A percentile compares a stretch with the other conserved stretches of the same genome.
Conservation (phyloP, 2,113 vertebrate species). For the Urocynchramus pylzowi region DNA sequence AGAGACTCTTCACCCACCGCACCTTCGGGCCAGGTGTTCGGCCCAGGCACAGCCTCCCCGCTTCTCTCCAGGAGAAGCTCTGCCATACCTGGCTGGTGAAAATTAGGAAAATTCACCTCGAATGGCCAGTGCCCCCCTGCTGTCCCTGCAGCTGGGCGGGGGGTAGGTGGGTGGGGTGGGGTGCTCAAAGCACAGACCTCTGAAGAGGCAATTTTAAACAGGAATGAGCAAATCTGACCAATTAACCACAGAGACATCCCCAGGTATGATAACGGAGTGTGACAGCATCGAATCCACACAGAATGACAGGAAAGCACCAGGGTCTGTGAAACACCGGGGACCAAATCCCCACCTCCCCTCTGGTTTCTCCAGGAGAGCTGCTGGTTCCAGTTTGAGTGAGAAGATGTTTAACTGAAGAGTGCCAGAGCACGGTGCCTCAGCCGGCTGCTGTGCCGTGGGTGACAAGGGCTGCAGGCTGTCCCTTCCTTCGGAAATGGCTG, state of each 20-base stretch:
- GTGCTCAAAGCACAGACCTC: background rate
- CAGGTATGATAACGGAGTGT: fast-evolving
- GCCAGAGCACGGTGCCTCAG: background rate
- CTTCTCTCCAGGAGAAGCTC: background rate
- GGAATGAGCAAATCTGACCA: background rate
- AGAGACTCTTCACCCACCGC: background rate
- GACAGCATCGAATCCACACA: background rate
- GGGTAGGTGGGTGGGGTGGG: no score
- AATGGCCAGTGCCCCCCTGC: background rate
- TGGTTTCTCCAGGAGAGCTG: background rate
- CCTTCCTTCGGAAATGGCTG: background rate
- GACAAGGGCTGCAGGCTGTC: background rate
- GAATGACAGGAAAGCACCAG: background rate
- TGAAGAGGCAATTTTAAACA: background rate
- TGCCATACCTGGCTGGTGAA: fast-evolving
- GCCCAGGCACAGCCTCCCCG: background rate
- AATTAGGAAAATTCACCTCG: background rate
- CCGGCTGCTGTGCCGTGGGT: background rate
- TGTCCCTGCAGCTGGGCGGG: background rate
- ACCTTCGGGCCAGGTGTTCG: fast-evolving
- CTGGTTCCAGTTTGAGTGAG: background rate
- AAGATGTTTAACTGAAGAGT: background rate
- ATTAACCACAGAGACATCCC: background rate
- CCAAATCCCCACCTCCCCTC: background rate
- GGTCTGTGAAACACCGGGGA: background rate